phyloP scores from a whole-genome alignment of 1,140 invertebrate genomes.

The Hypothenemus hampei region DNA sequence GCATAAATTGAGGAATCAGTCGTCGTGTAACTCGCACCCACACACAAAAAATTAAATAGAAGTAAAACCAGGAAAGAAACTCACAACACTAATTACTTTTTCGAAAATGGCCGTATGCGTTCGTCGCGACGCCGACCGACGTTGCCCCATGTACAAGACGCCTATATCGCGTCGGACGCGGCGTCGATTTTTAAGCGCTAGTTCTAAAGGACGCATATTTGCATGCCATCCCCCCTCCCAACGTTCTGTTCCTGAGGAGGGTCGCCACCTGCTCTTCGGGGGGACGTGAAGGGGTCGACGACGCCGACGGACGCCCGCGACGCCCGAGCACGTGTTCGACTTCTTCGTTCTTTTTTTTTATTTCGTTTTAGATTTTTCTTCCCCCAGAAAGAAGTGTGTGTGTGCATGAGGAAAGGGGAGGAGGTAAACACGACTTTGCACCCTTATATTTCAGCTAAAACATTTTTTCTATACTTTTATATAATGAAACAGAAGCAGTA shows the following conservation, averaged over 20 bases:
- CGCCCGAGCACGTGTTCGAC: constrained; percentile 17
- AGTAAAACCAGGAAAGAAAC: not conserved
- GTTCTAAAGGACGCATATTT: constrained; percentile 29
- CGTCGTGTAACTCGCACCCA: too few relatives aligned
- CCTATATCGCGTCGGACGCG: constrained; percentile 23
- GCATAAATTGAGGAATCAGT: too few relatives aligned
- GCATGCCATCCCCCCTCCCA: constrained; percentile 25
- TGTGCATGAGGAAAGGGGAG: too few relatives aligned
- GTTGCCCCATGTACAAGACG: constrained; percentile 22
- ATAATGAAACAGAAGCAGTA: too few relatives aligned
- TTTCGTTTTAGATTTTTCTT: too few relatives aligned
- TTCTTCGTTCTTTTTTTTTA: too few relatives aligned
- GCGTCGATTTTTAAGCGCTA: constrained; percentile 28
- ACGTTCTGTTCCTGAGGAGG: not conserved
- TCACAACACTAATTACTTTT: constrained; percentile 20
- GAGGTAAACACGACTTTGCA: too few relatives aligned
- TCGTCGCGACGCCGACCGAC: constrained; percentile 12
- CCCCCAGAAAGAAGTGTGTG: too few relatives aligned
- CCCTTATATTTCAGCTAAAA: too few relatives aligned
- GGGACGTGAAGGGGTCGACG: not conserved
- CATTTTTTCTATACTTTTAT: too few relatives aligned
- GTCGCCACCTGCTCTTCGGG: constrained; percentile 8
- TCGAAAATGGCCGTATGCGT: constrained; percentile 21
- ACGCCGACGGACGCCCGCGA: constrained; percentile 15
- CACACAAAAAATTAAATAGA: too few relatives aligned